These are phyloP conservation scores for Aricia agestis DNA, from an alignment of 1,140 invertebrate species.

Conservation along the genomic window DNA sequence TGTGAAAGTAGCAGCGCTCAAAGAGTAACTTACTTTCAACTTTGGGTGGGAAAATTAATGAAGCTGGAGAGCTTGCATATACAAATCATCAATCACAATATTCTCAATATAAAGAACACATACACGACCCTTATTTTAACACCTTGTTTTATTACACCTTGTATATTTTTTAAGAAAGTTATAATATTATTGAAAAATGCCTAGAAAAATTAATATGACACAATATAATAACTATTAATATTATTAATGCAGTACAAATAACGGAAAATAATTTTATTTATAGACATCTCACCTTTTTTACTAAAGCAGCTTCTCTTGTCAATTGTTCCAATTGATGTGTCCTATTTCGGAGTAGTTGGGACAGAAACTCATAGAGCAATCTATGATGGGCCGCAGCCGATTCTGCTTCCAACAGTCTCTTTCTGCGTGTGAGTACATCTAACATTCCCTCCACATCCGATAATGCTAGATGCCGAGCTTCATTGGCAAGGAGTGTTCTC, in stretches of 20 bases:
- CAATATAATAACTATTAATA: too few species aligned
- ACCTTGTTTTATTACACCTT: too few species aligned
- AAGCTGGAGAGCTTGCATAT: too few species aligned
- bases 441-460: conserved; percentile 90
- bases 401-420: conserved; percentile 88
- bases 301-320: conserved; percentile 84
- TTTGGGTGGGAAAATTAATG: too few species aligned
- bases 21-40: too few species aligned
- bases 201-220: too few species aligned
- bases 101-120: too few species aligned
- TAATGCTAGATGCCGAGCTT: conserved; percentile 84
- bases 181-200: too few species aligned
- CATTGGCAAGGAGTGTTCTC: conserved; percentile 80
- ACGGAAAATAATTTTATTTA: not conserved
- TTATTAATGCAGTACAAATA: not conserved
- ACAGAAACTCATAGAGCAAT: conserved; percentile 90
- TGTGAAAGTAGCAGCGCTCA: too few species aligned
- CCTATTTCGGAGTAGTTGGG: conserved; percentile 85
- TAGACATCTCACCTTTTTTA: conserved; percentile 56
- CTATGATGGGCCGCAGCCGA: conserved; percentile 86
- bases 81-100: too few species aligned
- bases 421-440: conserved; percentile 86
- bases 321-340: conserved; percentile 83
- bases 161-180: too few species aligned
- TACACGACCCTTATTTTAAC: too few species aligned